Conservation (phyloP, 2,888 invertebrate genomes). For the Trypoxylon attenuatum region DNA sequence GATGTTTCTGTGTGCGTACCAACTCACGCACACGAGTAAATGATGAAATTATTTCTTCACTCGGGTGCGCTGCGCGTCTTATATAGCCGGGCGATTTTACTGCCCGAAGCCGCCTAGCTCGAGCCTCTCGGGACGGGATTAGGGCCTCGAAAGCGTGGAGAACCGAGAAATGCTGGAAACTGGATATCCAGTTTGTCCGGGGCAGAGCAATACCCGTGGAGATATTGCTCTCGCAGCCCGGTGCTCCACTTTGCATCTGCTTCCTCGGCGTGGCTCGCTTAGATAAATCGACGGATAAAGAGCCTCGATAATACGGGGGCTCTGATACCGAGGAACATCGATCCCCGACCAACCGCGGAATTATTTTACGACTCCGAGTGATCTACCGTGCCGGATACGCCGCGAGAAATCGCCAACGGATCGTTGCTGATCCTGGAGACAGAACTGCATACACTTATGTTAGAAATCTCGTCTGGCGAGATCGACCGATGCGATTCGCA, state of each 20-base stretch:
- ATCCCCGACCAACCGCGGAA: too few species aligned
- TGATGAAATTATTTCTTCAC: conserved; percentile 47
- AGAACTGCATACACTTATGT: too few species aligned
- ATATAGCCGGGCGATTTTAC: conserved; percentile 37
- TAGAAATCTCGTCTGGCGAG: too few species aligned
- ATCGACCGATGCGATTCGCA: too few species aligned
- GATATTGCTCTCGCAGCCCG: conserved; percentile 41
- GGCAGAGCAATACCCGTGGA: conserved; percentile 53
- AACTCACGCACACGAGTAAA: conserved; percentile 7
- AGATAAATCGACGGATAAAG: conserved; percentile 56
- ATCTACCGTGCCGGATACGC: conserved; percentile 22
- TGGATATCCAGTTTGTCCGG: conserved; percentile 60
- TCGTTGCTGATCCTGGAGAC: conserved; percentile 17
- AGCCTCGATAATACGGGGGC: too few species aligned
- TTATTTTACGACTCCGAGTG: conserved; percentile 36
- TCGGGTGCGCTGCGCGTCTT: conserved; percentile 12
- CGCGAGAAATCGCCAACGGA: conserved; percentile 9
- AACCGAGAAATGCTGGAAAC: conserved; percentile 60
- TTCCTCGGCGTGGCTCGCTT: conserved; percentile 16
- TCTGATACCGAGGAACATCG: too few species aligned
- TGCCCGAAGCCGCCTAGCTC: conserved; percentile 29
- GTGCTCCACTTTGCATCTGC: conserved; percentile 55
- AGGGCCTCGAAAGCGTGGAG: conserved; percentile 56
- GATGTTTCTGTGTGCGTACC: too few species aligned
- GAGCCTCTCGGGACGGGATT: conserved; percentile 40